Percentiles rank a stretch among this genome's conserved stretches.
Evolutionary conservation across 2,888 invertebrate genomes (phyloP).

Genomic region (Microchrysa polita): DNA sequence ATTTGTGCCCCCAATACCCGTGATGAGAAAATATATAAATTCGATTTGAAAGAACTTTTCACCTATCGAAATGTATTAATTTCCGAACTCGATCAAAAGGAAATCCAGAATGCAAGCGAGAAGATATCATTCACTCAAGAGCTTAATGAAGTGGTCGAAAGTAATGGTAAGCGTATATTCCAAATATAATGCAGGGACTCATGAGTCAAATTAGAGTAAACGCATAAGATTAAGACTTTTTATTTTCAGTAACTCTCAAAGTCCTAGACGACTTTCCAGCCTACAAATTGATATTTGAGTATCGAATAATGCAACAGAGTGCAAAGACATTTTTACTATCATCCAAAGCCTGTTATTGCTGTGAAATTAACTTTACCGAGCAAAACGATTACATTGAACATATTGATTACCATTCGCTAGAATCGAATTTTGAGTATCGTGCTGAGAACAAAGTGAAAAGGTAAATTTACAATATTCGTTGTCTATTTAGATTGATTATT

Average conservation of each 20-base stretch:
- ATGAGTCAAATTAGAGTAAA: no score
- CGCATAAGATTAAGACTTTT: no score
- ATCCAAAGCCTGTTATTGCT: conserved; percentile 58
- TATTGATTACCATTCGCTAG: conserved; percentile 58
- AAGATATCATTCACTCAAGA: background rate
- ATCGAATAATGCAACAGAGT: background rate
- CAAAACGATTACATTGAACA: conserved; percentile 58
- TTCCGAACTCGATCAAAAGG: background rate
- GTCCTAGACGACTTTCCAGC: conserved; percentile 17
- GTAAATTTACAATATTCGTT: no score
- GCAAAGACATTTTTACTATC: conserved; percentile 53
- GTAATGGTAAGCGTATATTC: background rate
- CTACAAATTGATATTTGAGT: conserved; percentile 17
- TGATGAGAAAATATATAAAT: conserved; percentile 30
- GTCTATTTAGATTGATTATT: no score
- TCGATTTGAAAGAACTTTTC: conserved; percentile 13
- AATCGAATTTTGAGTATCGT: conserved; percentile 57
- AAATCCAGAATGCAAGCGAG: conserved; percentile 19
- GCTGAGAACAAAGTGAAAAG: background rate
- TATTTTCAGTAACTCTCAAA: conserved; percentile 21
- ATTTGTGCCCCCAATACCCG: background rate
- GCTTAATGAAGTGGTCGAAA: background rate
- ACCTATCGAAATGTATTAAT: conserved; percentile 26
- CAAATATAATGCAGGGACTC: background rate
- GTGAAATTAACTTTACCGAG: conserved; percentile 57